Conservation (phyloP, 2,113 vertebrate genomes). For the Sus scrofa region T2T-Sscrofa CM000827.6:104618001-104618500, state of each 20-base stretch:
- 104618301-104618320: conserved; percentile 1
- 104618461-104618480: conserved; percentile 23
- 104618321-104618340: neutral
- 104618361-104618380: neutral
- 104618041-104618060: neutral
- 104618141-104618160: neutral
- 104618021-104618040: neutral
- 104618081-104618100: neutral
- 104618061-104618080: neutral
- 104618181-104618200: neutral
- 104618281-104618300: neutral
- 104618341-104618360: neutral
- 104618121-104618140: neutral
- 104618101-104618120: neutral
- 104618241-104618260: neutral
- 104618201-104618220: neutral
- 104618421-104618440: conserved; percentile 24
- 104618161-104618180: neutral
- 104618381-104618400: neutral
- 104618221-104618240: neutral
- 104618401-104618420: conserved; percentile 5
- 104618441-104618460: conserved; percentile 40
- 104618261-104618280: neutral
- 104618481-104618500: neutral
- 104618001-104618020: neutral